These are phyloP conservation scores for Maccullochella peelii DNA, from an alignment of 2,113 vertebrate species.

Conservation along the genomic window DNA sequence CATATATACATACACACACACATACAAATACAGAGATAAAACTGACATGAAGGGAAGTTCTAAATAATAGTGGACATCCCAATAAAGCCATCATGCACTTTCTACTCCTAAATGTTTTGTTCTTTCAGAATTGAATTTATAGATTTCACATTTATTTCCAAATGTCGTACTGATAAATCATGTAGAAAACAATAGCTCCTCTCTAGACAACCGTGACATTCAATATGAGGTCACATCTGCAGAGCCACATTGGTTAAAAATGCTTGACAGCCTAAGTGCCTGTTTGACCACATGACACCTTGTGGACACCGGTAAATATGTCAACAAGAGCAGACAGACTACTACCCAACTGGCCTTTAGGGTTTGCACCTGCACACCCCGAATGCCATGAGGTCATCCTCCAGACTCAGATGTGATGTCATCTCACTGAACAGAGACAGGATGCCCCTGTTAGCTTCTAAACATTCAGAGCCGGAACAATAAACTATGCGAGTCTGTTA, in stretches of 20 bases:
- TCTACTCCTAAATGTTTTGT: not conserved
- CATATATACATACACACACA: too few relatives aligned
- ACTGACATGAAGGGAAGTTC: slow-evolving; percentile 9
- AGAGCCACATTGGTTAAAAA: slow-evolving; percentile 54
- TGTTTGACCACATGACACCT: slow-evolving; percentile 54
- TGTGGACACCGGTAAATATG: slow-evolving; percentile 72
- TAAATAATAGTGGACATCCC: not conserved
- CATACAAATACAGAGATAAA: slow-evolving; percentile 42
- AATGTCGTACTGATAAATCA: slow-evolving; percentile 39
- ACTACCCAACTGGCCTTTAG: slow-evolving; percentile 59
- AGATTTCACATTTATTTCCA: slow-evolving; percentile 36
- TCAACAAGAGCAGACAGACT: slow-evolving; percentile 59
- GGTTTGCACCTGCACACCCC: slow-evolving; percentile 68
- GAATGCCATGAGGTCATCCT: slow-evolving; percentile 65
- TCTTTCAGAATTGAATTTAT: slow-evolving; percentile 24
- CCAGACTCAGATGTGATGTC: slow-evolving; percentile 37
- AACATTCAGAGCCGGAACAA: slow-evolving; percentile 44
- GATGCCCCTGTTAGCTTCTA: slow-evolving; percentile 38
- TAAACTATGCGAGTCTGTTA: slow-evolving; percentile 13
- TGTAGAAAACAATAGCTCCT: slow-evolving; percentile 35
- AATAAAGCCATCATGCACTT: slow-evolving; percentile 3
- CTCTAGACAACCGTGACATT: slow-evolving; percentile 48
- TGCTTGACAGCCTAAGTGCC: slow-evolving; percentile 52
- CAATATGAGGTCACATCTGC: slow-evolving; percentile 68
- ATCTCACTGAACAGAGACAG: slow-evolving; percentile 35